Base-by-base conservation (phyloP, 1,140 invertebrate genomes). In the Anastrepha ludens region DNA sequence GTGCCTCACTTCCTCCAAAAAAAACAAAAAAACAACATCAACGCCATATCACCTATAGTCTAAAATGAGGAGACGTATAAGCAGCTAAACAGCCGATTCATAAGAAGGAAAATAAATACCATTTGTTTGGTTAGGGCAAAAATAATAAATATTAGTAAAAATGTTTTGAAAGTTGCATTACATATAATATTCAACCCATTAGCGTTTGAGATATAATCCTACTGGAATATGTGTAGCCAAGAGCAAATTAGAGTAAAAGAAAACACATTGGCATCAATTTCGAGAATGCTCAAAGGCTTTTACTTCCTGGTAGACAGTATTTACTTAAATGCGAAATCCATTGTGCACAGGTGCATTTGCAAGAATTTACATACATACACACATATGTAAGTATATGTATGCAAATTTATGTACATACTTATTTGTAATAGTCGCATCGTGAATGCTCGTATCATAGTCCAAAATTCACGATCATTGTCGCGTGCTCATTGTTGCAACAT, bases 401-500 rank as follows among this genome's bases (percentile, higher is more conserved):
- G 15, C 8, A 62, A 3, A 62, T 17, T 17, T 62, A 17, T 7
- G 17, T 67, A 50, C 41, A 47, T 3, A 50, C 4, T 11, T 55
- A 55, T 55, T 11, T 3, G 47, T 55, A 47, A 11, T 9, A 55
- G 67, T 4, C 5, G 47, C 44, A 50, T 81, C 74, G 74, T 55
- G n/a, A 7, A 15, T 8, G 74, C 74, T 81, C 74, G 74, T 81
- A 6, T 81, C 74, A 20, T 55, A 20, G 47, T 29, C 74, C 47
- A 55, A 81, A 81, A 81, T 81, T 81, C 74, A 81, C 74, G 44
- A 81, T 17, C 74, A 81, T 55, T 81, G 74, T 81, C 47, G 74
- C 74, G n/a, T 41, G 47, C n/a, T 81, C 74, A 58, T 81, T 81
- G 74, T 50, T 58, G 6, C 15, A 55, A 29, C 13, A 65, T 44